phyloP scores from a whole-genome alignment of 2,113 vertebrate genomes.

The Barbus barbus region DNA sequence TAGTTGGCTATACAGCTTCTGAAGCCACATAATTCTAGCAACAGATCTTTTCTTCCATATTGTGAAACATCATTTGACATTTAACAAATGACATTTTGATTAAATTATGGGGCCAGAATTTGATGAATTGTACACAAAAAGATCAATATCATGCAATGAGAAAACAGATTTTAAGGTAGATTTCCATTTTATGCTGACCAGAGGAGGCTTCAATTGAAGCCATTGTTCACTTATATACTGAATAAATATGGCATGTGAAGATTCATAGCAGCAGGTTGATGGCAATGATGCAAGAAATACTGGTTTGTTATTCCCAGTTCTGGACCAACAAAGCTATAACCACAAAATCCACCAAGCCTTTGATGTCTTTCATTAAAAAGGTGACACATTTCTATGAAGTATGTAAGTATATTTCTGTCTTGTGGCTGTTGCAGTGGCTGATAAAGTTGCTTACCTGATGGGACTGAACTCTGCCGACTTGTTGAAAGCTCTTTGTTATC shows the following conservation, averaged over 20 bases:
- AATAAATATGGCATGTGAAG: background rate
- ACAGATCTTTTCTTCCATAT: no score
- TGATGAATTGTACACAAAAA: background rate
- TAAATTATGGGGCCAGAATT: background rate
- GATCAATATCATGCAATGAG: background rate
- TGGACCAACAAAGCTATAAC: background rate
- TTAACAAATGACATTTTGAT: background rate
- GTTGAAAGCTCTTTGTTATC: constrained; percentile 67
- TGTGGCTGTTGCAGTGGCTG: constrained; percentile 60
- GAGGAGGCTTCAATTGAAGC: background rate
- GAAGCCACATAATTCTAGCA: no score
- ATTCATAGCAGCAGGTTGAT: background rate
- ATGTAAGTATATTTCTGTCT: background rate
- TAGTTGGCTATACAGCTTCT: no score
- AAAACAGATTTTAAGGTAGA: background rate
- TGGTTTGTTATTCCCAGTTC: background rate
- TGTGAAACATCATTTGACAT: no score
- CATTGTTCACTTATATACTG: background rate
- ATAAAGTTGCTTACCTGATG: constrained; percentile 70
- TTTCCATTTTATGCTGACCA: background rate
- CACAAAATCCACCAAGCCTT: background rate
- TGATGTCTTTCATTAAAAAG: background rate
- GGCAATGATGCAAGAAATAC: background rate
- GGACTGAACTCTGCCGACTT: constrained; percentile 68
- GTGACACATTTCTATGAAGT: background rate